phyloP scores from a whole-genome alignment of 2,888 invertebrate genomes.

The Pachycephus smyrnensis region DNA sequence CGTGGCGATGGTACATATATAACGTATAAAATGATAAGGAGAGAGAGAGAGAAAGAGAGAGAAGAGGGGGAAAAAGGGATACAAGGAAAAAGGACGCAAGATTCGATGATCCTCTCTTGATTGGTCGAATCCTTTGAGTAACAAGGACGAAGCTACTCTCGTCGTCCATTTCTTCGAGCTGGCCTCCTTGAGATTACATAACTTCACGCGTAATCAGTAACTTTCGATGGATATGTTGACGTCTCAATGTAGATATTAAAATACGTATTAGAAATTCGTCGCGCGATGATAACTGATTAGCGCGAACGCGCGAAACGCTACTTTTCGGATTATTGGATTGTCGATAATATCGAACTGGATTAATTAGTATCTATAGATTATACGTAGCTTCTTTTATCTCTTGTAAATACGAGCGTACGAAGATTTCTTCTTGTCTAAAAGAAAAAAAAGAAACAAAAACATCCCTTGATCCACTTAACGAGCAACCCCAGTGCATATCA shows the following conservation, averaged over 20 bases:
- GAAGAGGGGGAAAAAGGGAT: background rate
- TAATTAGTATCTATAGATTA: slow-evolving; percentile 11
- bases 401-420: slow-evolving; percentile 48
- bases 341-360: background rate
- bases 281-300: background rate
- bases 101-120: background rate
- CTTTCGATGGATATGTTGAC: background rate
- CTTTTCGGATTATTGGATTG: background rate
- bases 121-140: background rate
- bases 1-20: background rate
- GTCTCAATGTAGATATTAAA: slow-evolving; percentile 1
- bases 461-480: background rate
- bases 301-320: background rate
- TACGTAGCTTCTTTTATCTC: slow-evolving; percentile 48
- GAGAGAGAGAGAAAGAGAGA: too few species aligned
- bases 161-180: slow-evolving; percentile 36
- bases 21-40: background rate
- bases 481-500: background rate
- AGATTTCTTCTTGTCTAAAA: background rate
- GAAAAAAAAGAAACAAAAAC: background rate
- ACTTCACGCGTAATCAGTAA: background rate
- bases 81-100: background rate
- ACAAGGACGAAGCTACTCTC: background rate
- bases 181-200: slow-evolving; percentile 45
- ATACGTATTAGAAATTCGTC: background rate